Base-by-base conservation (phyloP, 2,797 vertebrate species). In the Parauchenoglanis ngamensis region DNA sequence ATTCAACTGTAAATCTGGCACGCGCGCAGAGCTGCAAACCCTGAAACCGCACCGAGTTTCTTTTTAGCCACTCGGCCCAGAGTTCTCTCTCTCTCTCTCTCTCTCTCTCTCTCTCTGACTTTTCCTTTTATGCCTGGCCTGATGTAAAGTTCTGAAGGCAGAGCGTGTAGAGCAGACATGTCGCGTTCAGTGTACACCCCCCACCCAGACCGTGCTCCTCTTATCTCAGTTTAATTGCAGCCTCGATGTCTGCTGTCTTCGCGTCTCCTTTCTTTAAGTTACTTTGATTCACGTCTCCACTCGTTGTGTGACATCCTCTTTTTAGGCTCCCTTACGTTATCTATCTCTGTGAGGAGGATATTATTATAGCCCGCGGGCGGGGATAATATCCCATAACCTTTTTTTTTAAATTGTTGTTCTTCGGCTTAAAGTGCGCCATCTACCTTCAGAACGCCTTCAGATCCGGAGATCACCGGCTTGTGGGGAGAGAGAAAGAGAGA, bases 351-450 rank as follows among this genome's bases (percentile, higher is more conserved):
- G 90, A 88, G 88, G 90, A 87, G 88, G 52, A 73, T 72, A 46
- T 90, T 91, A 88, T 90, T 92, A 90, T 90, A 87, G 88, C 90
- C 87, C 40, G 93, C 91, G 91, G 57, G 87, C 75, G 91, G 93
- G 91, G 88, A 88, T 91, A 90, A 91, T 92, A 84, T 91, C n/a
- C 92, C 90, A 70, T 80, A 84, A 67, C 46, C 59, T 72, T 89
- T 88, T 90, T 59, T 91, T 90, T 92, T 75, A 10, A 46, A 61
- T 65, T 28, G 35, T 31, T n/a, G 90, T 92, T 92, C 90, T 86
- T 86, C 65, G 92, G 93, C 93, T 95, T 94, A 95, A 95, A 96
- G 95, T 89, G 89, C 91, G 92, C 92, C 91, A 92, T 92, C 89
- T 78, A 85, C 49, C 84, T 86, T 85, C 73, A 59, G 83, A 70